These are phyloP conservation scores for Dendroctonus ponderosae DNA, from an alignment of 1,140 invertebrate species.

Conservation along the genomic window DNA sequence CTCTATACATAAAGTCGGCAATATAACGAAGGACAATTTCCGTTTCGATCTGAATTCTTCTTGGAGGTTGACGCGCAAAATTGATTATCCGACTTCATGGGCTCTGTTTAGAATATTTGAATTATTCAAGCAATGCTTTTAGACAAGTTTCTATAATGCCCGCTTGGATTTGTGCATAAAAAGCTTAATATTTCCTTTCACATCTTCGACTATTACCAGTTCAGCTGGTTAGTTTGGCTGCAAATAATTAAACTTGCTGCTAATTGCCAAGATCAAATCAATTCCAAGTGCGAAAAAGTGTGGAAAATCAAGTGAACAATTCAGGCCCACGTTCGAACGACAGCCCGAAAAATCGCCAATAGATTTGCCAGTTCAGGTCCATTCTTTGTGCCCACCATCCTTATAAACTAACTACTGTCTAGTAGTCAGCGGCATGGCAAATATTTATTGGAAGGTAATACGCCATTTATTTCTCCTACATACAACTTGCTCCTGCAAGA, in stretches of 20 bases:
- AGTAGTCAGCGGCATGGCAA: constrained; percentile 31
- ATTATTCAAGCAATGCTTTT: constrained; percentile 13
- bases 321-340: constrained; percentile 18
- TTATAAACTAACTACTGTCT: constrained; percentile 34
- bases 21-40: constrained; percentile 21
- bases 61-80: constrained; percentile 22
- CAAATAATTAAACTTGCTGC: no score
- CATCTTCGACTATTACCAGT: no score
- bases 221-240: no score
- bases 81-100: constrained; percentile 11
- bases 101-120: constrained; percentile 7
- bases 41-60: constrained; percentile 24
- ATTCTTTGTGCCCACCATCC: constrained; percentile 29
- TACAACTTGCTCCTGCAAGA: constrained; percentile 17
- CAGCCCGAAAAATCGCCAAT: constrained; percentile 22
- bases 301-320: constrained; percentile 1
- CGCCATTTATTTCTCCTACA: constrained; percentile 31
- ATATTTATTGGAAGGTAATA: constrained; percentile 35
- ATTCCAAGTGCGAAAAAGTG: no score
- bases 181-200: no score
- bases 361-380: constrained; percentile 20
- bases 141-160: background rate
- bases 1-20: constrained; percentile 19
- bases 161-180: no score
- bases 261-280: no score